Conservation (phyloP, 2,888 invertebrate species). For the Terebella lapidaria region DNA sequence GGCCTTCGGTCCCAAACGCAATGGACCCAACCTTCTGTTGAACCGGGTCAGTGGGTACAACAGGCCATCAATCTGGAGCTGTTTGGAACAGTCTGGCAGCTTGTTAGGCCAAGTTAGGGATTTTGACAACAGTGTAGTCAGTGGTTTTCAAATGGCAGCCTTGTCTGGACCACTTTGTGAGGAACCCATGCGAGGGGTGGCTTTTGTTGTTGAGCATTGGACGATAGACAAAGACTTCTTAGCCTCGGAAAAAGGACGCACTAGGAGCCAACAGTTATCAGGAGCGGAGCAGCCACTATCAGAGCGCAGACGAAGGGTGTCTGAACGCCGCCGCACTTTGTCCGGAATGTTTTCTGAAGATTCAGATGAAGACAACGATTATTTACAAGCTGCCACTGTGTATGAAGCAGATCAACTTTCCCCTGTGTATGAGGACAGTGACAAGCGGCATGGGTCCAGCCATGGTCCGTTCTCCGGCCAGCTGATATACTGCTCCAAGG, state of each 20-base stretch:
- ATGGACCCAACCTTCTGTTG: slow-evolving; percentile 83
- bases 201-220: slow-evolving; percentile 83
- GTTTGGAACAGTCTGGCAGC: background rate
- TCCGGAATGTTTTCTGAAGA: background rate
- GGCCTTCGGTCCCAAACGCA: slow-evolving; percentile 85
- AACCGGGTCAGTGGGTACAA: slow-evolving; percentile 71
- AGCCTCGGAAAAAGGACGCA: background rate
- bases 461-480: slow-evolving; percentile 61
- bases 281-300: background rate
- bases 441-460: background rate
- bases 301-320: background rate
- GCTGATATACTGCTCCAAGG: slow-evolving; percentile 84
- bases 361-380: background rate
- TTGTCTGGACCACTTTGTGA: slow-evolving; percentile 91
- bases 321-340: background rate
- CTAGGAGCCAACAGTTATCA: background rate
- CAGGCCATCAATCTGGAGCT: slow-evolving; percentile 55
- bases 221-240: background rate
- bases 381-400: background rate
- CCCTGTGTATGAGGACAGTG: background rate
- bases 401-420: background rate
- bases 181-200: slow-evolving; percentile 91
- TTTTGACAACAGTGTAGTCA: slow-evolving; percentile 60
- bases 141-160: slow-evolving; percentile 64
- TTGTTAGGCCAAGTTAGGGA: slow-evolving; percentile 20